phyloP scores from a whole-genome alignment of 2,888 invertebrate species.

The Eumerus sabulonum region DNA sequence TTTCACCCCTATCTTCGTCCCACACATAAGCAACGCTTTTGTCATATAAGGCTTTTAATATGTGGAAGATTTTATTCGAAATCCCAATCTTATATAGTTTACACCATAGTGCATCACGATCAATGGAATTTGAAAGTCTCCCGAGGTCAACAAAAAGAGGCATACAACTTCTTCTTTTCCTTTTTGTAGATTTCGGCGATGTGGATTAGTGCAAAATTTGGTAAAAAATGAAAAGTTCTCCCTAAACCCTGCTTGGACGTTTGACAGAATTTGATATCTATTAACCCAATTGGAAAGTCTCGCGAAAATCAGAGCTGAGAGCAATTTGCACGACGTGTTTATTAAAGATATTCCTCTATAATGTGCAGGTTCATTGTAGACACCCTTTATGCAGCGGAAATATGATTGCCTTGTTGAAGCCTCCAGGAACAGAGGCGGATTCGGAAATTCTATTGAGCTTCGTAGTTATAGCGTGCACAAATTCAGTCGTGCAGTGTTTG shows the following conservation, averaged over 20 bases:
- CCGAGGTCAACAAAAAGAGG: neutral
- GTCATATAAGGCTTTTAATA: too few relatives aligned
- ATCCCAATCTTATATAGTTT: too few relatives aligned
- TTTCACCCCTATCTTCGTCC: too few relatives aligned
- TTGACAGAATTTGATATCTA: neutral
- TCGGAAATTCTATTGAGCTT: neutral
- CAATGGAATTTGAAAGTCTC: too few relatives aligned
- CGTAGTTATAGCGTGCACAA: neutral
- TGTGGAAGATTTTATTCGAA: too few relatives aligned
- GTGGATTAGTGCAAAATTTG: neutral
- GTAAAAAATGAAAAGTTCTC: neutral
- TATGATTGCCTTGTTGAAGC: neutral
- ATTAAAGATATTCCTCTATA: neutral
- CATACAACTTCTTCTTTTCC: neutral
- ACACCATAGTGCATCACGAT: too few relatives aligned
- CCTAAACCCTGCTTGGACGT: neutral
- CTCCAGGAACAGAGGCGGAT: neutral
- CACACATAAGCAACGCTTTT: too few relatives aligned
- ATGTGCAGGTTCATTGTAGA: neutral
- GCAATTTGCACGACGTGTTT: neutral
- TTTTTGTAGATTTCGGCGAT: slow-evolving; percentile 3
- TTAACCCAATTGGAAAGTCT: neutral
- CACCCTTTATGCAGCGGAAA: slow-evolving; percentile 1
- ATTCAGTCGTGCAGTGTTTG: neutral
- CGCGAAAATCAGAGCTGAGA: neutral